Conservation (phyloP, 1,140 invertebrate species). For the Drosophila parvula region DNA sequence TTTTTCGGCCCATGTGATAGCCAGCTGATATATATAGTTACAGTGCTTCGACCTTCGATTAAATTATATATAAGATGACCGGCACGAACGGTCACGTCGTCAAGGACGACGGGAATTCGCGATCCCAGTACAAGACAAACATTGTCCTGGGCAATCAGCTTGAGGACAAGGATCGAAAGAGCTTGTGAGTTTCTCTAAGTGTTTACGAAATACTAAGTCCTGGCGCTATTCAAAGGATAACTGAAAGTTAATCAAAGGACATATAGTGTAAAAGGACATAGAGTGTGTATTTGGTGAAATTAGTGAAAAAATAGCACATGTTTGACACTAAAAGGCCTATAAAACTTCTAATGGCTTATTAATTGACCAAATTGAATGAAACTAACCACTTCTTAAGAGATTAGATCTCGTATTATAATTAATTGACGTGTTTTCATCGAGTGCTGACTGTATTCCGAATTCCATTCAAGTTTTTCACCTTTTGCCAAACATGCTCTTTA, state of each 20-base stretch:
- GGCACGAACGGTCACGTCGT: conserved; percentile 57
- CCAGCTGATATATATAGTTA: conserved; percentile 5
- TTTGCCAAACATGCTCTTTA: conserved; percentile 11
- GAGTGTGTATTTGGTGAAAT: neutral
- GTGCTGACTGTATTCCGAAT: conserved; percentile 8
- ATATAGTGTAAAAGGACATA: neutral
- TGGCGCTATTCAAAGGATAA: neutral
- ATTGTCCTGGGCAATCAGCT: conserved; percentile 62
- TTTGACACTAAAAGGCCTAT: neutral
- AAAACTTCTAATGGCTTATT: too few species aligned
- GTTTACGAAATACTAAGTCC: neutral
- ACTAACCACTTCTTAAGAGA: neutral
- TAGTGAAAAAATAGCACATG: neutral
- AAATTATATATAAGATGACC: conserved; percentile 46
- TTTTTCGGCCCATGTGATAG: conserved; percentile 6
- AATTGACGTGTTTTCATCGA: conserved; percentile 21
- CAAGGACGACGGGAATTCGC: conserved; percentile 64
- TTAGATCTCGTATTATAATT: neutral
- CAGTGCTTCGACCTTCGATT: conserved; percentile 3
- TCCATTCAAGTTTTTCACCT: conserved; percentile 13
- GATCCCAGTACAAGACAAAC: conserved; percentile 71
- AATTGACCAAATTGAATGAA: neutral
- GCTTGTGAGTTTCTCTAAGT: conserved; percentile 60
- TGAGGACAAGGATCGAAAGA: conserved; percentile 51
- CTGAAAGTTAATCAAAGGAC: neutral